Evolutionary conservation across 2,888 invertebrate species (phyloP).

Genomic region (Pseudanteris insignis): DNA sequence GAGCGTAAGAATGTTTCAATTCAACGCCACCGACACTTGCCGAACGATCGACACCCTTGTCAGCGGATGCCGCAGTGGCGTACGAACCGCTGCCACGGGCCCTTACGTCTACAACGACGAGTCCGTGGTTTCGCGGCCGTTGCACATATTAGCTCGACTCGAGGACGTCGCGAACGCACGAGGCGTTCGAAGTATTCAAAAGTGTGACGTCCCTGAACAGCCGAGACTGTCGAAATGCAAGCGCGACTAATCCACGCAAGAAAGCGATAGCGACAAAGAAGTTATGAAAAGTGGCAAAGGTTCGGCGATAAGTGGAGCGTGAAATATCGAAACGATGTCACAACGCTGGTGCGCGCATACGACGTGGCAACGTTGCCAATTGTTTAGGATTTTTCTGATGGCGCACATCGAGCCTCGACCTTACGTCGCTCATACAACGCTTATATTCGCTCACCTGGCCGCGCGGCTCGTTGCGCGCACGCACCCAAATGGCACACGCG

Average conservation of each 20-base stretch:
- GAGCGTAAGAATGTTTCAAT: no score
- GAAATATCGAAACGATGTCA: constrained; percentile 56
- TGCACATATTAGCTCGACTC: no score
- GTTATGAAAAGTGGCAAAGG: constrained; percentile 47
- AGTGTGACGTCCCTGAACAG: constrained; percentile 10
- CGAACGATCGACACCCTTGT: no score
- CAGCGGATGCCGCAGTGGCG: no score
- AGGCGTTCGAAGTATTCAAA: constrained; percentile 6
- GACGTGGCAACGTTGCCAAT: constrained; percentile 58
- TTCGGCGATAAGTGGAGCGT: constrained; percentile 57
- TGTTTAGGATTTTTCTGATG: constrained; percentile 60
- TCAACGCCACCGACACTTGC: no score
- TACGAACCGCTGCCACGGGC: no score
- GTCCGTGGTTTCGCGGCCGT: no score
- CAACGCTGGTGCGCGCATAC: constrained; percentile 46
- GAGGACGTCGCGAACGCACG: no score
- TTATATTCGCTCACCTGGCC: constrained; percentile 42
- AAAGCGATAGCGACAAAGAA: constrained; percentile 30
- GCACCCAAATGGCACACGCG: constrained; percentile 35
- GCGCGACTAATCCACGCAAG: constrained; percentile 24
- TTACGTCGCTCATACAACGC: constrained; percentile 28
- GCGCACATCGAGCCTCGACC: constrained; percentile 45
- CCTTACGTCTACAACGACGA: no score
- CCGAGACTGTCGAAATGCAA: no score
- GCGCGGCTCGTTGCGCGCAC: constrained; percentile 21